These are phyloP conservation scores for Scolopax bukidnonensis DNA, from an alignment of 2,797 vertebrate genomes.

Conservation along the genomic window DNA sequence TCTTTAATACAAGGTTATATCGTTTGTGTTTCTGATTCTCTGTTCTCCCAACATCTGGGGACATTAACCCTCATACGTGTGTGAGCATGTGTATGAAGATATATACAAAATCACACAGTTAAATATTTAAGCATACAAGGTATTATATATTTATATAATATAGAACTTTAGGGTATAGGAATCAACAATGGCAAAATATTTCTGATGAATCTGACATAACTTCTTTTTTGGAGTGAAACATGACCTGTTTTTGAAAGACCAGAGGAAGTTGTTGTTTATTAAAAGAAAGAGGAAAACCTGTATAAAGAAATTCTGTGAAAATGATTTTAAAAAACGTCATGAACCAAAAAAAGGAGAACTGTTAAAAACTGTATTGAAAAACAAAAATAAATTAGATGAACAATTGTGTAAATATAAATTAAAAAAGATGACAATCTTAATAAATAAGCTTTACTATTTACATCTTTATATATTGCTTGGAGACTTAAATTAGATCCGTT, in stretches of 20 bases:
- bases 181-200: slow-evolving; percentile 85
- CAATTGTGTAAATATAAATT: slow-evolving; percentile 98
- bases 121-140: slow-evolving; percentile 81
- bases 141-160: slow-evolving; percentile 86
- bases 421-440: slow-evolving; percentile 99
- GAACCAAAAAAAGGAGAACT: slow-evolving; percentile 81
- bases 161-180: slow-evolving; percentile 83
- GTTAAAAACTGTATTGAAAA: slow-evolving; percentile 92
- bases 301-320: slow-evolving; percentile 80
- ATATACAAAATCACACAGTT: slow-evolving; percentile 77
- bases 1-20: slow-evolving; percentile 76
- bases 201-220: slow-evolving; percentile 78
- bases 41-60: slow-evolving; percentile 62
- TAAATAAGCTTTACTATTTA: slow-evolving; percentile 99
- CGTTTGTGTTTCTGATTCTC: slow-evolving; percentile 69
- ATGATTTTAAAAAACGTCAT: slow-evolving; percentile 76
- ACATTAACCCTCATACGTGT: slow-evolving; percentile 67
- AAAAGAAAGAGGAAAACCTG: slow-evolving; percentile 69
- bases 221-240: slow-evolving; percentile 71
- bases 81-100: slow-evolving; percentile 56
- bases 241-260: slow-evolving; percentile 79
- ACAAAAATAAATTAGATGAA: slow-evolving; percentile 97
- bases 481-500: slow-evolving; percentile 93
- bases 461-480: slow-evolving; percentile 95
- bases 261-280: slow-evolving; percentile 61